A percentile compares a stretch with the other conserved stretches of the same genome.
These are phyloP conservation scores for Oreotrochilus melanogaster DNA, from an alignment of 2,113 vertebrate genomes.

Conservation along the genomic window DNA sequence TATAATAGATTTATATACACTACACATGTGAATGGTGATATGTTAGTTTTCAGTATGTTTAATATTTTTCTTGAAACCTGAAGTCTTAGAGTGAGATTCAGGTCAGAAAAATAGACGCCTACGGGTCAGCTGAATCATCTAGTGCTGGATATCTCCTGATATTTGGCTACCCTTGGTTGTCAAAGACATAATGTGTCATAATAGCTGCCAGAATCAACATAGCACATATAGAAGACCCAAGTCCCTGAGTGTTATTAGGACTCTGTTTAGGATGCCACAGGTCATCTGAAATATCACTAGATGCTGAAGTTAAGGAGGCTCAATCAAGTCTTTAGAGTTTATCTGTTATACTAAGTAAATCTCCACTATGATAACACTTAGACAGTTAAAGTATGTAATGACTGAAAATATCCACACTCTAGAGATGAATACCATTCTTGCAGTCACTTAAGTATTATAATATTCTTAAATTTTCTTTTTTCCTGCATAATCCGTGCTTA, in stretches of 20 bases:
- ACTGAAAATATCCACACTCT: not conserved
- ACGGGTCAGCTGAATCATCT: not conserved
- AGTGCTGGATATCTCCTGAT: not conserved
- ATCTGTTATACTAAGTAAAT: not conserved
- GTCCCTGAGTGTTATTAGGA: not conserved
- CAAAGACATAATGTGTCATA: not conserved
- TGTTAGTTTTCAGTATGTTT: not conserved
- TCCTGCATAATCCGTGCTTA: not conserved
- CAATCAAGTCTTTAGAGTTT: not conserved
- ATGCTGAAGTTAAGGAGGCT: not conserved
- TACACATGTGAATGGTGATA: not conserved
- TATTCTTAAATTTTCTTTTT: not conserved
- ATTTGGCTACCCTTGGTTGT: not conserved
- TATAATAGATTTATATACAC: fast-evolving
- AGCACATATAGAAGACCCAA: not conserved
- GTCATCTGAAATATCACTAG: not conserved
- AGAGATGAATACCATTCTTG: not conserved
- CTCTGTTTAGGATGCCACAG: not conserved
- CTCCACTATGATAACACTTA: not conserved
- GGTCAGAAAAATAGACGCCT: not conserved
- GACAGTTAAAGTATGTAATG: not conserved
- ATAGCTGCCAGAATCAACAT: not conserved
- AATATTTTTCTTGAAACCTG: not conserved
- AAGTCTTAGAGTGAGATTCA: not conserved
- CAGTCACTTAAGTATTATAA: not conserved